phyloP scores from a whole-genome alignment of 2,797 vertebrate species.

The Neoniphon sammara region DNA sequence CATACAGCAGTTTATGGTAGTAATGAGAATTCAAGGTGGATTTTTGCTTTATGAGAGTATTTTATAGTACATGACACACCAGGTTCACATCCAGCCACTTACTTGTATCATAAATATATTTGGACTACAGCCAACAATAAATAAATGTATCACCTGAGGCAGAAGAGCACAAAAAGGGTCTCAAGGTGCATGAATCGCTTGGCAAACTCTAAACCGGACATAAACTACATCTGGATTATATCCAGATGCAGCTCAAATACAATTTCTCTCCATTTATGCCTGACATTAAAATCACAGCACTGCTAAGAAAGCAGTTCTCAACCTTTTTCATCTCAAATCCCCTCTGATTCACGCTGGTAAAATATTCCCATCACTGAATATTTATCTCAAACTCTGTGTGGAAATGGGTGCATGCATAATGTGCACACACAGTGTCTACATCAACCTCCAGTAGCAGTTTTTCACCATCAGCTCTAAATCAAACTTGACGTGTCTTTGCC shows the following conservation, averaged over 20 bases:
- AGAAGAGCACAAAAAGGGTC: too few species aligned
- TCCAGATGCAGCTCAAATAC: neutral
- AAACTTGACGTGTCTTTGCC: constrained; percentile 6
- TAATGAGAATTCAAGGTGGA: too few species aligned
- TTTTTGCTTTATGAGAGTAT: too few species aligned
- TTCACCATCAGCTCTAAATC: constrained; percentile 1
- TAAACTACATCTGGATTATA: neutral
- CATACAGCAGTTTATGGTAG: too few species aligned
- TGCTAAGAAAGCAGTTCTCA: constrained; percentile 4
- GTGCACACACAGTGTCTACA: neutral
- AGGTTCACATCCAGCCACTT: too few species aligned
- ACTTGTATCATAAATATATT: too few species aligned
- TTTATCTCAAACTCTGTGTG: constrained; percentile 8
- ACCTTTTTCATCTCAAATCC: constrained; percentile 19
- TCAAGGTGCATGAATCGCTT: too few species aligned
- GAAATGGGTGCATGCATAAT: constrained; percentile 17
- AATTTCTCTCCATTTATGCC: neutral
- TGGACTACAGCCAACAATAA: too few species aligned
- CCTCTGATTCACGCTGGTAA: constrained; percentile 20
- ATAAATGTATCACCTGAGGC: too few species aligned
- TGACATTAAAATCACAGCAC: constrained; percentile 25
- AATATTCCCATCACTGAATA: constrained; percentile 10
- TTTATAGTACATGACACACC: too few species aligned
- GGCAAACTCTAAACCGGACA: neutral
- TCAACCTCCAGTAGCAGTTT: constrained; percentile 5